A percentile compares a stretch with the other conserved stretches of the same genome.
phyloP scores from a whole-genome alignment of 2,113 vertebrate genomes.

The Deroptyus accipitrinus region DNA sequence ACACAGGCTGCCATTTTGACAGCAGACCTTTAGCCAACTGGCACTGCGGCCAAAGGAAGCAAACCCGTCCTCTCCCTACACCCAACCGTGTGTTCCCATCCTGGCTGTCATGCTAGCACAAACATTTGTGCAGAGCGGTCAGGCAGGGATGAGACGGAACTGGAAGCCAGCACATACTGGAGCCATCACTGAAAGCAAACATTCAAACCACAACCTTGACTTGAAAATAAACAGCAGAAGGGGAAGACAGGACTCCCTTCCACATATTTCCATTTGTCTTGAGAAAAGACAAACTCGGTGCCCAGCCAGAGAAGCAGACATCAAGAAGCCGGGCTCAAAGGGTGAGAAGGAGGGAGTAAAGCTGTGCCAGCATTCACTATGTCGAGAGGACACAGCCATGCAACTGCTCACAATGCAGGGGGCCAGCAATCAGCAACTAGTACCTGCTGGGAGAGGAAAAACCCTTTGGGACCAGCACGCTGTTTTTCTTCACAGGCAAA shows the following conservation, averaged over 20 bases:
- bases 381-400: accelerated
- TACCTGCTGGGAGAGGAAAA: neutral
- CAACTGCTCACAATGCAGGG: neutral
- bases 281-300: neutral
- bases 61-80: neutral
- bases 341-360: neutral
- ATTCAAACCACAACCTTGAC: neutral
- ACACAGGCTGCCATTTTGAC: accelerated
- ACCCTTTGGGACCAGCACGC: neutral
- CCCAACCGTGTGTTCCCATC: neutral
- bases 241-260: neutral
- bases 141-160: neutral
- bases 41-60: neutral
- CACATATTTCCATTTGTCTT: neutral
- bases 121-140: neutral
- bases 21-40: neutral
- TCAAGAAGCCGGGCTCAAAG: neutral
- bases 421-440: neutral
- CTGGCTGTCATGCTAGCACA: neutral
- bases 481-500: neutral
- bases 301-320: neutral
- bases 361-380: neutral
- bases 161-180: neutral
- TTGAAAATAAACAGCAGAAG: constrained; percentile 8
- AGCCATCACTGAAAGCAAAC: neutral